Conservation (phyloP, 1,140 invertebrate genomes). For the Lasioglossum albipes region DNA sequence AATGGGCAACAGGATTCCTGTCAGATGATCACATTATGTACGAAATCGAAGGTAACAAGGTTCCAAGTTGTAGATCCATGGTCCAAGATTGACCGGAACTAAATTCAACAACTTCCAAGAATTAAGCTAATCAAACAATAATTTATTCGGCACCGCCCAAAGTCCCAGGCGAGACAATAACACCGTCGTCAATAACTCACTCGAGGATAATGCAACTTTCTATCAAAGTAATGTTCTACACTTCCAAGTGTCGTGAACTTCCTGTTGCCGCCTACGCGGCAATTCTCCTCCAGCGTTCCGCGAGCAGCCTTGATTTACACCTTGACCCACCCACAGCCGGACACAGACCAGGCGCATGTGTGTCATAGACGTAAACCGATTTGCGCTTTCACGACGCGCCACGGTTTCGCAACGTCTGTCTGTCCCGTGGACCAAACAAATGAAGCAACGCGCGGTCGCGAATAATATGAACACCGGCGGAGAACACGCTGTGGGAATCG, state of each 20-base stretch:
- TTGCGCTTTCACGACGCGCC: slow-evolving; percentile 44
- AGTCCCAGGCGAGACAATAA: not conserved
- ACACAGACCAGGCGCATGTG: slow-evolving; percentile 39
- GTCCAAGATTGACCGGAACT: too few species aligned
- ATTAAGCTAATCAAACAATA: too few species aligned
- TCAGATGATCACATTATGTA: too few species aligned
- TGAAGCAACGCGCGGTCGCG: too few species aligned
- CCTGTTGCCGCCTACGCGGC: slow-evolving; percentile 26
- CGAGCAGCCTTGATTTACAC: slow-evolving; percentile 33
- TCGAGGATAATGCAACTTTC: not conserved
- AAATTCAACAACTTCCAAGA: too few species aligned
- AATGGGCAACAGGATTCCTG: too few species aligned
- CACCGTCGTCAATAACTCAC: not conserved
- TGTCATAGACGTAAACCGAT: slow-evolving; percentile 47
- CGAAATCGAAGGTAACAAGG: too few species aligned
- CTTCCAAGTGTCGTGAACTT: not conserved
- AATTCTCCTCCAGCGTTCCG: slow-evolving; percentile 17
- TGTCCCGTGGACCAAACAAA: too few species aligned
- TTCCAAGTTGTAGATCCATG: too few species aligned
- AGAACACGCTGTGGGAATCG: too few species aligned
- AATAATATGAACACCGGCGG: too few species aligned
- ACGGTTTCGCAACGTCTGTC: slow-evolving; percentile 35
- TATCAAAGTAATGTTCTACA: not conserved
- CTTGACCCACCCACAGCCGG: slow-evolving; percentile 49
- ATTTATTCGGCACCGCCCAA: not conserved